phyloP scores from a whole-genome alignment of 2,113 vertebrate species.

The Oncorhynchus clarkii region DNA sequence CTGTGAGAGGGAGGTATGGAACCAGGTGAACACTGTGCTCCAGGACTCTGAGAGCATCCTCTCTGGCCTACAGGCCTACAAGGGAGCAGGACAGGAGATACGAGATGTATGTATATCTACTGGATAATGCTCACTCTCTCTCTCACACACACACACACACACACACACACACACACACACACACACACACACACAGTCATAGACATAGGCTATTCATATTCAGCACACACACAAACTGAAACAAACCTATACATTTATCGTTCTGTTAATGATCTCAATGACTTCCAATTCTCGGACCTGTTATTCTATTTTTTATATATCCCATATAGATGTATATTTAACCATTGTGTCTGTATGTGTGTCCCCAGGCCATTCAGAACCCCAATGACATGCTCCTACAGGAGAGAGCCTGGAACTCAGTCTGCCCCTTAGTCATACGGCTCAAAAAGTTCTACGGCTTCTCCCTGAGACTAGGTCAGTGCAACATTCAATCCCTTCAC shows the following conservation, averaged over 20 bases:
- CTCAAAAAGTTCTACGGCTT: conserved; percentile 96
- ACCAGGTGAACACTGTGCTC: conserved; percentile 93
- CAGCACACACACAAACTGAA: too few relatives aligned
- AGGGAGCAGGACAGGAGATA: conserved; percentile 96
- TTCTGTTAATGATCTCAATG: background rate
- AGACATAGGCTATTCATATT: too few relatives aligned
- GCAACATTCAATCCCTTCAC: too few relatives aligned
- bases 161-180: background rate
- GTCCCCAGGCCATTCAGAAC: conserved; percentile 92
- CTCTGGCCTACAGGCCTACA: conserved; percentile 91
- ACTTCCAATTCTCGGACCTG: too few relatives aligned
- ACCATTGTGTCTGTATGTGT: background rate
- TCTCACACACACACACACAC: background rate
- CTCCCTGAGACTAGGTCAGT: conserved; percentile 89
- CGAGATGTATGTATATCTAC: conserved; percentile 83
- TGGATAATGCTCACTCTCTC: background rate
- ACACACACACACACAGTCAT: background rate
- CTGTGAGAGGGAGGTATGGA: conserved; percentile 92
- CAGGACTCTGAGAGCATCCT: conserved; percentile 97
- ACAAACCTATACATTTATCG: background rate
- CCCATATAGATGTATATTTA: background rate
- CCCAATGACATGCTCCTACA: conserved; percentile 89
- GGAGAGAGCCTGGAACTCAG: conserved; percentile 94
- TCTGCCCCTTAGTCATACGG: conserved; percentile 93
- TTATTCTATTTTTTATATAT: too few relatives aligned